Base-by-base conservation (phyloP, 2,113 vertebrate species). In the Anolis sagrei region DNA sequence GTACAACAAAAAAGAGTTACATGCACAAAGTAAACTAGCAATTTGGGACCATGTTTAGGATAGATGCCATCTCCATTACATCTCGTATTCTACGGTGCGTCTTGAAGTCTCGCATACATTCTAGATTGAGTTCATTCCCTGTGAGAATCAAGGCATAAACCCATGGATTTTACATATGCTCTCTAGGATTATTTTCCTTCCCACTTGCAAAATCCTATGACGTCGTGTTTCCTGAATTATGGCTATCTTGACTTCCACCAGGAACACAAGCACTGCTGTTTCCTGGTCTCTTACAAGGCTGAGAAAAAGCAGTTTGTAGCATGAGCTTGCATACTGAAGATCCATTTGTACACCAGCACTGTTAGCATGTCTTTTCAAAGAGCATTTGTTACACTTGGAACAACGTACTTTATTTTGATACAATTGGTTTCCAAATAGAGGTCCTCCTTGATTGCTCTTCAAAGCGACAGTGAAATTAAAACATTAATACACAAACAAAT, bases 341-440 rank as follows among this genome's bases (percentile, higher is more conserved):
- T 58, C 54, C 54, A 58, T 58, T 13, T 58, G 11, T 58, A 58
- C 16, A 58, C 13, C 13, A 58, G 16, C 13, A 58, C 54, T 58
- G 62, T 21, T 27, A 74, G 21, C 70, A 29, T 8, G 54, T 16
- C 54, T 80, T 66, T 76, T 34, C 34, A 66, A 32, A 10, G 3
- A 49, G 89, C 78, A 68, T 83, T 70, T 72, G 73, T n/a, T 69
- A 3, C 4, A 84, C 62, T 64, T 76, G 62, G 88, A 92, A 72
- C 39, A 44, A 2, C 5, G 34, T 61, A 48, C 23, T 5, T 13
- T 75, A 14, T 68, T 54, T 16, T n/a, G 66, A 76, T 13, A 79
- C 13, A 73, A 11, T 8, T 32, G 1, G n/a, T 86, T 66, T 79
- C 80, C 61, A 87, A 48, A 83, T 7, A 81, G 29, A 89, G 21